Evolutionary conservation across 2,113 vertebrate genomes (phyloP).

Genomic region (Bos indicus): DNA sequence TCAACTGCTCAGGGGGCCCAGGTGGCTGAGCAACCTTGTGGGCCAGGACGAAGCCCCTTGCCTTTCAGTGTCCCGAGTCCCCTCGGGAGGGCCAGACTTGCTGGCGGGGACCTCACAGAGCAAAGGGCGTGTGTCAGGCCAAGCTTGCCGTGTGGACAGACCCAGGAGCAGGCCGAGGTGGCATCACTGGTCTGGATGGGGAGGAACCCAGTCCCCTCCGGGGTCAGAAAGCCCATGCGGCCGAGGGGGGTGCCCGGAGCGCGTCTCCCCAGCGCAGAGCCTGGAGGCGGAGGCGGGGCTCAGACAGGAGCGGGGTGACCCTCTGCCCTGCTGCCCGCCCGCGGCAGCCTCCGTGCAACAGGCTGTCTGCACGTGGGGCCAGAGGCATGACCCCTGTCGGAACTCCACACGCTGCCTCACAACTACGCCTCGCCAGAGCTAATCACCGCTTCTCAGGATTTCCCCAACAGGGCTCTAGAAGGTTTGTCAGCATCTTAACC

Average conservation of each 20-base stretch:
- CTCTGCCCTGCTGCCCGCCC: neutral
- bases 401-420: neutral
- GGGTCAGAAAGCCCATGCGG: accelerated
- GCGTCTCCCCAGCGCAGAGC: neutral
- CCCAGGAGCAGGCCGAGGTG: neutral
- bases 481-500: neutral
- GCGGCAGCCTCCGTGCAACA: accelerated
- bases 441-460: neutral
- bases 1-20: neutral
- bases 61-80: accelerated
- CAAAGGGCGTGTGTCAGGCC: neutral
- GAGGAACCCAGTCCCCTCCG: neutral
- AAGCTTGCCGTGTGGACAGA: accelerated
- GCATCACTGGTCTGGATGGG: accelerated
- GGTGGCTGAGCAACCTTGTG: neutral
- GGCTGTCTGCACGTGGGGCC: neutral
- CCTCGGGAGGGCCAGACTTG: neutral
- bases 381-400: neutral
- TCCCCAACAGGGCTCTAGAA: neutral
- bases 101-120: neutral
- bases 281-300: accelerated
- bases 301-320: neutral
- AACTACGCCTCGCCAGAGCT: neutral
- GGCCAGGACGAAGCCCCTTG: neutral
- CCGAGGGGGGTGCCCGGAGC: neutral